Evolutionary conservation across 2,797 vertebrate species (phyloP), one percentile per base, ranked within the genome.

Genomic region (Macroramphosus scolopax): DNA sequence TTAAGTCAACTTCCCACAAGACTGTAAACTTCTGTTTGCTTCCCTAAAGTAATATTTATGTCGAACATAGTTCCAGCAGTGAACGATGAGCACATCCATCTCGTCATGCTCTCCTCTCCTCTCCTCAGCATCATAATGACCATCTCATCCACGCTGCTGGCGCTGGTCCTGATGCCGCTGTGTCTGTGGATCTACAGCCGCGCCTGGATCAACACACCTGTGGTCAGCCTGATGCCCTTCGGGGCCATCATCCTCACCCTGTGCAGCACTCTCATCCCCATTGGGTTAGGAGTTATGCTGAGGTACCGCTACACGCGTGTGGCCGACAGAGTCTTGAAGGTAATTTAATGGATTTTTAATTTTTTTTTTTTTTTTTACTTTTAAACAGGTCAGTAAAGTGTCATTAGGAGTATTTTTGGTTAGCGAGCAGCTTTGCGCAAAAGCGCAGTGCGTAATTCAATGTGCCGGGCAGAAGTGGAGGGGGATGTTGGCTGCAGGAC

Each of bases 151-250:
- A 96, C 95, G 0, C 71, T 97, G 42, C 90, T 98, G 64, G 96
- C 96, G 29, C 91, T 99, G 12, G 83, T 95, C 45, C 75, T 99
- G 69, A 97, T 97, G 94, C 95, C 96, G 4, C 86, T 98, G 61
- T 99, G 96, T 68, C 89, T 98, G 68, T 99, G 96, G 96, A 57
- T 98, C 79, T 98, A 97, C 81, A 98, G 95, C 62, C 92, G 94
- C 0, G 92, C 92, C 4, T 98, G 96, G 96, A 96, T 98, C 85
- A 90, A 96, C 85, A 97, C 96, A 0, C 90, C 96, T 0, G 79
- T 97, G 64, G 96, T 97, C 51, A 87, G 90, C 69, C 78, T 98
- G 25, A 84, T 98, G 56, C 96, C 96, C 2, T 89, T 99, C 17
- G 94, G 96, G 3, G 93, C 96, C 0, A 94, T 99, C 46, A 94